A percentile compares a stretch with the other conserved stretches of the same genome.
phyloP scores from a whole-genome alignment of 64 coral and sea anemone genomes.

The Pocillopora verrucosa region DNA sequence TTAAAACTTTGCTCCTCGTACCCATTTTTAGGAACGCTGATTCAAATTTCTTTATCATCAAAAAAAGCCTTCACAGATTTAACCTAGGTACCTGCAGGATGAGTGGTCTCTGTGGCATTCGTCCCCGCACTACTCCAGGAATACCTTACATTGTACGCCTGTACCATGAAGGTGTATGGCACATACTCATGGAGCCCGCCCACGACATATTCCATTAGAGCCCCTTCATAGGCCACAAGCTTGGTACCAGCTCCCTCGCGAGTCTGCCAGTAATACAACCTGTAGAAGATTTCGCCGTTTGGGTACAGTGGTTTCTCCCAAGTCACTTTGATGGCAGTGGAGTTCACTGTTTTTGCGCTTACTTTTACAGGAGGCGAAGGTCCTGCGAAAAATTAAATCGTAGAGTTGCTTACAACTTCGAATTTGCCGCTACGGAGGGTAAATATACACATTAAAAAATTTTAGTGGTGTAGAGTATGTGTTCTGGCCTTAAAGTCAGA shows the following conservation, averaged over 20 bases:
- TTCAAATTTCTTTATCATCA: neutral
- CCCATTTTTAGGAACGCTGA: too few species aligned
- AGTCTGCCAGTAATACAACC: conserved; percentile 15
- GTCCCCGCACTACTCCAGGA: conserved; percentile 19
- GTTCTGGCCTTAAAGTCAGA: too few species aligned
- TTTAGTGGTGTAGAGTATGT: too few species aligned
- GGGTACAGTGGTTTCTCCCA: conserved; percentile 7
- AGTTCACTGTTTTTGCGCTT: conserved; percentile 17
- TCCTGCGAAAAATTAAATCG: neutral
- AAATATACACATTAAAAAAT: too few species aligned
- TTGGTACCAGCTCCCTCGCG: neutral
- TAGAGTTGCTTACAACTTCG: neutral
- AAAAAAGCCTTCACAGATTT: neutral
- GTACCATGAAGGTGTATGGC: conserved; percentile 21
- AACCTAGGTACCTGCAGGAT: conserved; percentile 17
- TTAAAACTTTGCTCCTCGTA: neutral
- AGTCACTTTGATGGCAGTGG: conserved; percentile 31
- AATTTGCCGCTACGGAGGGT: neutral
- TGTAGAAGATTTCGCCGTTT: conserved; percentile 29
- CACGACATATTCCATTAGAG: neutral
- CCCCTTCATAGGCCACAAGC: conserved; percentile 13
- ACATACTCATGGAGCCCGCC: conserved; percentile 25
- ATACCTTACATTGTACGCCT: conserved; percentile 13
- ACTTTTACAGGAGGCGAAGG: conserved; percentile 57
- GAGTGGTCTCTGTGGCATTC: conserved; percentile 18